Evolutionary conservation across 2,797 vertebrate genomes (phyloP).

Genomic region (Karalla daura): DNA sequence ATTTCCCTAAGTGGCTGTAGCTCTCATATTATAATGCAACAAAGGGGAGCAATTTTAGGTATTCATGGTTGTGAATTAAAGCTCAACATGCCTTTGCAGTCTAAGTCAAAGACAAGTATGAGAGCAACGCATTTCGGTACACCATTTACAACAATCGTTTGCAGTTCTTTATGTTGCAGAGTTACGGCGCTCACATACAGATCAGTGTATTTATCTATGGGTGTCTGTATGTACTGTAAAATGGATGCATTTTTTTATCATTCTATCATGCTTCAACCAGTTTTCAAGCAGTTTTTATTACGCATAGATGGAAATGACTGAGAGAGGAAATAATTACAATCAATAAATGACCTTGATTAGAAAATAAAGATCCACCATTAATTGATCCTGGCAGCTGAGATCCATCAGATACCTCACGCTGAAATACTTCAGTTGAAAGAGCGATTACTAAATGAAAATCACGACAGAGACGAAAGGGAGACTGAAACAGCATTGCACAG

Average conservation of each 20-base stretch:
- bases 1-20: constrained; percentile 46
- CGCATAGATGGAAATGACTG: too few species aligned
- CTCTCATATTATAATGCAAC: constrained; percentile 30
- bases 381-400: constrained; percentile 3
- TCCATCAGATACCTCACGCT: not conserved
- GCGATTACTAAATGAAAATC: constrained; percentile 13
- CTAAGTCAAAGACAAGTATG: constrained; percentile 15
- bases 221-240: too few species aligned
- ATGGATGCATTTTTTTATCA: too few species aligned
- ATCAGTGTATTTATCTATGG: too few species aligned
- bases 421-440: constrained; percentile 18
- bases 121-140: constrained; percentile 7
- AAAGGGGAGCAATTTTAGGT: constrained; percentile 30
- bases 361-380: not conserved
- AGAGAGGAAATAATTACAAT: not conserved
- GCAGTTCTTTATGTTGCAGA: too few species aligned
- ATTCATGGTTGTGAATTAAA: constrained; percentile 42
- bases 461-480: constrained; percentile 10
- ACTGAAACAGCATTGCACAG: constrained; percentile 5
- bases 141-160: too few species aligned
- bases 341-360: not conserved
- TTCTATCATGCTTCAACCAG: too few species aligned
- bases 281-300: too few species aligned
- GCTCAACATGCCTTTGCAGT: constrained; percentile 2
- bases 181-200: too few species aligned